Base-by-base conservation (phyloP, 2,113 vertebrate genomes). In the Himantopus leucocephalus region DNA sequence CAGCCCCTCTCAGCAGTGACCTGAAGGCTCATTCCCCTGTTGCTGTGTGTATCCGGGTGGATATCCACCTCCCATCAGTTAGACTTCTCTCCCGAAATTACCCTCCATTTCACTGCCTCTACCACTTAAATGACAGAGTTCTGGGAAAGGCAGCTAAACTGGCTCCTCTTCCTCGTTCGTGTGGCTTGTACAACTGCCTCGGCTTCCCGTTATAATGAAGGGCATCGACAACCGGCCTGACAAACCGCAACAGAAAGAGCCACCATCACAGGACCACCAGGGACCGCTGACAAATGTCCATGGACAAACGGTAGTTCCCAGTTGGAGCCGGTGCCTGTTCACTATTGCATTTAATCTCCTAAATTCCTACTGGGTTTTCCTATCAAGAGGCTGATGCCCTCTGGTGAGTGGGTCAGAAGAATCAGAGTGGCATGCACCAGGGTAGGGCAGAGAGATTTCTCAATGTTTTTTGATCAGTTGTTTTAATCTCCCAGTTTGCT, bases 401-500 rank as follows among this genome's bases (percentile, higher is more conserved):
- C 82, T n/a, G 55, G 27, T 77, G 90, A 58, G 41, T 21, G 37
- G 63, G 62, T 83, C 77, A 81, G 70, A 82, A 85, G 60, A 30
- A 87, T 63, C 50, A 68, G 35, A 19, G 24, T 32, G 45, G 72
- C 39, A 77, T 16, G 50, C 66, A 73, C 11, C 66, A 85, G 50
- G 62, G 82, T 8, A 87, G 79, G 72, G 73, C 76, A 90, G 24
- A 64, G 67, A 71, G 55, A 79, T 91, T 73, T 86, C 92, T 85
- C 77, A 94, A 30, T 48, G 37, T 60, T 96, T 90, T 90, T 92
- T 53, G 66, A 53, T 85, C 87, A 62, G 59, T 72, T 96, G 75
- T 74, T 91, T 66, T 94, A 92, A 92, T 92, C 88, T 93, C 71
- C 43, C n/a, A 50, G 83, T 90, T 94, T 89, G 59, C 92, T 92